Evolutionary conservation across 92 coral and sea anemone genomes (phyloP), one percentile per base, ranked within the genome.

Genomic region (Palythoa caribaeorum): DNA sequence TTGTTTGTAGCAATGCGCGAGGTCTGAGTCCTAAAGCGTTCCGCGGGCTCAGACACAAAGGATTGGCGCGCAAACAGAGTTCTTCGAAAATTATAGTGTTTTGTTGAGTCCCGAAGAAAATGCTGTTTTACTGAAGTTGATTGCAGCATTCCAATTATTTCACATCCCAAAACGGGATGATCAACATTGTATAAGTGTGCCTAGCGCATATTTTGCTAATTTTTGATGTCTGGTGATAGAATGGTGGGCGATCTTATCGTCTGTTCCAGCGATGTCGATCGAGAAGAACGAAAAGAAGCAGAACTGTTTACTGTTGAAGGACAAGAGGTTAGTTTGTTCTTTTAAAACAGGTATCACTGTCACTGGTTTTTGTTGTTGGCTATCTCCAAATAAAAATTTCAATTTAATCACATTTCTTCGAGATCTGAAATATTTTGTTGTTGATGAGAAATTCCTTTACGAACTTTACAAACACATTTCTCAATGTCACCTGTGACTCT

Each of bases 21-120:
- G 84, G 74, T 69, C 89, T 62, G 66, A 83, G 73, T 38, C 79
- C 71, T 53, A 73, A 69, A 40, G 2, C 38, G 71, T 15, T 73
- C 71, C 91, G 93, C 93, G 93, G 93, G 93, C 93, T 87, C 93
- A 83, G 81, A 48, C 66, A 80, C 75, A 66, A 37, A 80, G 83
- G 48, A 66, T 84, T 84, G 88, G 86, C 86, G 86, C 86, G 84
- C 86, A 66, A 81, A 81, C 47, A 17, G 44, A n/a, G 38, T 9
- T 20, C 15, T 51, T 60, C 21, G 19, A 50, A 63, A 80, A 44
- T 62, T 10, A 19, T 10, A n/a, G 8, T 80, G 12, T 17, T 35
- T 13, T 76, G 63, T 76, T 3, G 40, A 76, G 38, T 17, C 28
- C 52, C 3, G 0, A 11, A 12, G 9, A 35, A 51, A 51, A 12